Base-by-base conservation (phyloP, 2,797 vertebrate genomes). In the Falco biarmicus region DNA sequence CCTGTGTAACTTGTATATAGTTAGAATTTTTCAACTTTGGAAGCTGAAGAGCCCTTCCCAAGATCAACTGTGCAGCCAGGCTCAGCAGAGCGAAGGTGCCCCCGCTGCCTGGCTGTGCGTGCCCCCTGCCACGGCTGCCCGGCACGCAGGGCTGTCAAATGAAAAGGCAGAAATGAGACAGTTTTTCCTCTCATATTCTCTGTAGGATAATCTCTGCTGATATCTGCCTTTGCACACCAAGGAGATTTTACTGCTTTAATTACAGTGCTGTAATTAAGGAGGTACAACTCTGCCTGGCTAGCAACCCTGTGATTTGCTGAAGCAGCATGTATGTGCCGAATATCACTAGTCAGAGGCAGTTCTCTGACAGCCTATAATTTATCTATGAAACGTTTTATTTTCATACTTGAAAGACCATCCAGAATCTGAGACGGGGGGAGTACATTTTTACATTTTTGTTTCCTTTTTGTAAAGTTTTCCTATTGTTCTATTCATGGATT, bases 231-330 rank as follows among this genome's bases (percentile, higher is more conserved):
- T 95, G 87, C 66, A 63, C 48, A 87, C 89, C 37, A 24, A 73
- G 66, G 83, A 84, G 74, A 76, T 64, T 82, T 93, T 66, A 50
- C 80, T 50, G 77, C 85, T 90, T 94, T 96, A 95, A 95, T 95
- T 96, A 90, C 68, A 82, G 37, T 1, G 0, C 45, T 92, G 71
- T 94, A 87, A 96, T 95, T 95, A 95, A 95, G 78, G 90, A 89
- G 60, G 48, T 79, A 39, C 77, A 57, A 28, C 45, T 93, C 77
- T 76, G 59, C 83, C 59, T 80, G 63, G 45, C 53, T 61, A 50
- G 63, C 65, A 95, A 10, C 22, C 45, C 43, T 48, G 76, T 85
- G 88, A 53, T 83, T 93, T 76, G 64, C 79, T 82, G 80, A 80
- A 80, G 61, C 57, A 82, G 73, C 59, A 53, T 88, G 54, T 43